phyloP scores from a whole-genome alignment of 2,797 vertebrate genomes.

The Crenichthys baileyi region DNA sequence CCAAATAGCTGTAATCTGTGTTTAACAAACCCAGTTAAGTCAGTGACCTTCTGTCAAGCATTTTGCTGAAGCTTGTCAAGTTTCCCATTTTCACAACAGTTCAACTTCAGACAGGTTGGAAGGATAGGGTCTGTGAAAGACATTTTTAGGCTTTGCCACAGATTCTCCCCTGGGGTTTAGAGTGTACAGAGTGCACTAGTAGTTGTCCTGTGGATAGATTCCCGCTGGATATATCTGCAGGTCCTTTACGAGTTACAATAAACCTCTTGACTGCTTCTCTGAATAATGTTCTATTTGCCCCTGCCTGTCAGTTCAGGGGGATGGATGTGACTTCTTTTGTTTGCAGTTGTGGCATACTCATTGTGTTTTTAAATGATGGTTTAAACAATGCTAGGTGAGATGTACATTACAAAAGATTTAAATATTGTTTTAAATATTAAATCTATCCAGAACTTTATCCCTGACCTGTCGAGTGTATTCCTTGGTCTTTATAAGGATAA shows the following conservation, averaged over 20 bases:
- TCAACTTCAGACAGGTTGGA: not conserved
- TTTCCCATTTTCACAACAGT: not conserved
- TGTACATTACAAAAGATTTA: not conserved
- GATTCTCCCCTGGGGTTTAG: not conserved
- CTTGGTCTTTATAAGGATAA: not conserved
- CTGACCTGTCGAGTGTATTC: not conserved
- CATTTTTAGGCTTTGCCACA: not conserved
- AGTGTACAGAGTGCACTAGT: not conserved
- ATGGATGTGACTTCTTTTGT: not conserved
- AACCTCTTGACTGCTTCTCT: not conserved
- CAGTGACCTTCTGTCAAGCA: constrained; percentile 61
- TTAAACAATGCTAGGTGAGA: not conserved
- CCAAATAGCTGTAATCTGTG: constrained; percentile 43
- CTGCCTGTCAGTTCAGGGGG: not conserved
- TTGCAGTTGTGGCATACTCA: not conserved
- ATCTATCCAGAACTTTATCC: not conserved
- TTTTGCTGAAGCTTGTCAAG: constrained; percentile 29
- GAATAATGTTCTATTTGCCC: not conserved
- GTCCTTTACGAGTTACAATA: not conserved
- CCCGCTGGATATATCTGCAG: not conserved
- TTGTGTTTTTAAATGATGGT: not conserved
- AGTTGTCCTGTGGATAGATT: not conserved
- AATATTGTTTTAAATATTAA: not conserved
- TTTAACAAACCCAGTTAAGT: constrained; percentile 70
- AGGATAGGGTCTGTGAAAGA: not conserved